These are phyloP conservation scores for Edolisoma coerulescens DNA, from an alignment of 2,113 vertebrate genomes.

Conservation along the genomic window DNA sequence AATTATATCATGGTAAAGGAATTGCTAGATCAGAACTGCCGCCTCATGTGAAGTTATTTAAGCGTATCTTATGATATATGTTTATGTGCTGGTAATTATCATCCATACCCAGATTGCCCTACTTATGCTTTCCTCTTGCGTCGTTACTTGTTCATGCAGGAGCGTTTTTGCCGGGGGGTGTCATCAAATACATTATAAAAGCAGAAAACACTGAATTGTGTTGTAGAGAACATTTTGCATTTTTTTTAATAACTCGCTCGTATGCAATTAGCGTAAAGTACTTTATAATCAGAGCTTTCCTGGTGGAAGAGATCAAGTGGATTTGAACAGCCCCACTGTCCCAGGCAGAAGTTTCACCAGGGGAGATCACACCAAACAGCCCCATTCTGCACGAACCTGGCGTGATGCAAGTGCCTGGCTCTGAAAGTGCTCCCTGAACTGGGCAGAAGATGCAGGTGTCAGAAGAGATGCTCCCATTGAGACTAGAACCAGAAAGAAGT, in stretches of 20 bases:
- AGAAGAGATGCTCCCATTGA: background rate
- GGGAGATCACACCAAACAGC: background rate
- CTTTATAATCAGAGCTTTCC: background rate
- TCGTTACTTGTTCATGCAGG: background rate
- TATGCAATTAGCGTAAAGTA: background rate
- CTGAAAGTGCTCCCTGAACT: background rate
- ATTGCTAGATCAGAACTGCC: conserved; percentile 4
- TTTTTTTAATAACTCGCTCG: background rate
- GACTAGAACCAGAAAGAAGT: background rate
- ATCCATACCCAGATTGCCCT: background rate
- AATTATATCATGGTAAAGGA: background rate
- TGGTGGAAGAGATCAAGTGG: background rate
- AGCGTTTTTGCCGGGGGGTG: background rate
- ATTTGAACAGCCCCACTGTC: background rate
- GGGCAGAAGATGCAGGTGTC: background rate
- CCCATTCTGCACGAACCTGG: background rate
- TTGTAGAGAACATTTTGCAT: background rate
- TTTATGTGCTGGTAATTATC: background rate
- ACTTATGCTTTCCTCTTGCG: background rate
- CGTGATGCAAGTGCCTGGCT: background rate
- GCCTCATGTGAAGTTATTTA: background rate
- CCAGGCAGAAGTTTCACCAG: background rate
- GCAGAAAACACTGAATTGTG: background rate
- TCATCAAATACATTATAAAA: conserved; percentile 11
- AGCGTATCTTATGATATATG: background rate